Conservation (phyloP, 2,113 vertebrate species). For the Pluvialis apricaria region DNA sequence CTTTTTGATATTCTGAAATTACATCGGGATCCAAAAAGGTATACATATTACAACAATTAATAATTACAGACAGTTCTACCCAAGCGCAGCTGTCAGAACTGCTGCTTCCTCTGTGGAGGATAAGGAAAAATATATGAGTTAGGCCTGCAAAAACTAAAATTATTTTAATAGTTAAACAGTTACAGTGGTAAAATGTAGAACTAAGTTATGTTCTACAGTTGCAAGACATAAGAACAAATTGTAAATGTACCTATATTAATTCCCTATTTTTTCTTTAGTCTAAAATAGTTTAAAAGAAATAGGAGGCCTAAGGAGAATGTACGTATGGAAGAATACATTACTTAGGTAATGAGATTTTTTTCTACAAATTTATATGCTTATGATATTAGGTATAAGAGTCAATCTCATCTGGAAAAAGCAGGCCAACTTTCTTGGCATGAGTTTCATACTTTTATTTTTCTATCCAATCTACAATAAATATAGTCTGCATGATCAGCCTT, state of each 20-base stretch:
- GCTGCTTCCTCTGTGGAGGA: not conserved
- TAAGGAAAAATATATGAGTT: not conserved
- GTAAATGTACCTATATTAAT: not conserved
- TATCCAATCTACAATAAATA: not conserved
- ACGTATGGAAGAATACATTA: not conserved
- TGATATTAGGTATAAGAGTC: not conserved
- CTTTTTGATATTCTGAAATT: not conserved
- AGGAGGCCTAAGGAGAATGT: not conserved
- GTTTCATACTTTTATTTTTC: not conserved
- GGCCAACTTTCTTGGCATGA: not conserved
- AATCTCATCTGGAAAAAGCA: not conserved
- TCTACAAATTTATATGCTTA: not conserved
- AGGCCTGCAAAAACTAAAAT: not conserved
- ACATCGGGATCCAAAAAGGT: not conserved
- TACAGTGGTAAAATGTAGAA: not conserved
- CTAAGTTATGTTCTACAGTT: not conserved
- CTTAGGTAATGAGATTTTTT: not conserved
- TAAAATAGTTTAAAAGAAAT: not conserved
- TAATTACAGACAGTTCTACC: not conserved
- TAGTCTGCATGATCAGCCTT: not conserved
- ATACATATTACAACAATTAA: not conserved
- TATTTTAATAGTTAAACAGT: not conserved
- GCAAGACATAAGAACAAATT: not conserved
- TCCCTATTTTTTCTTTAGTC: not conserved
- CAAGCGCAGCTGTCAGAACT: not conserved